Conservation (phyloP, 2,797 vertebrate genomes). For the Enteromius trimaculatus region DNA sequence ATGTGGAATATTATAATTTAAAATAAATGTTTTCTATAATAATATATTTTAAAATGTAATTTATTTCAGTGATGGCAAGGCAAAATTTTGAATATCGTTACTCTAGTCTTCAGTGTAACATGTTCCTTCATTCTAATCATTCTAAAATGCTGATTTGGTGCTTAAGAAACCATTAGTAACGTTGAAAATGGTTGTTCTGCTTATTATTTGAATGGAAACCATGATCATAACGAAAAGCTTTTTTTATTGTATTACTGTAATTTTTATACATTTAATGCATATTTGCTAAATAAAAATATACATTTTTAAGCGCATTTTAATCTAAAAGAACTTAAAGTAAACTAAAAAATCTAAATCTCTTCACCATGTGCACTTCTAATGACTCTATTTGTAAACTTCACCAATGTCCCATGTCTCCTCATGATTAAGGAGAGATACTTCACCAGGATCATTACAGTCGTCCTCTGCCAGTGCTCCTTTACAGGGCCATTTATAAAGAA, state of each 20-base stretch:
- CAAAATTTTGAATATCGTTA: too few species aligned
- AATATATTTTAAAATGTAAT: too few species aligned
- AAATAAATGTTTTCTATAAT: too few species aligned
- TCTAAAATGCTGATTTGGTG: too few species aligned
- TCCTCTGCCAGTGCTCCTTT: constrained; percentile 22
- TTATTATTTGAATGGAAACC: neutral
- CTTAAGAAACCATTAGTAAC: too few species aligned
- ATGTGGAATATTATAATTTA: too few species aligned
- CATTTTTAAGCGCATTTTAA: neutral
- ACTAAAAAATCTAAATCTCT: constrained; percentile 49
- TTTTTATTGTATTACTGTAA: neutral
- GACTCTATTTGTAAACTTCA: constrained; percentile 63
- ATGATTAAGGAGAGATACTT: constrained; percentile 39
- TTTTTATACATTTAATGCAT: neutral
- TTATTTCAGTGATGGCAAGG: too few species aligned
- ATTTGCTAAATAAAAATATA: neutral
- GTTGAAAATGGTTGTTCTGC: neutral
- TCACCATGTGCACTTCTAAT: constrained; percentile 61
- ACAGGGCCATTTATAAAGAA: constrained; percentile 53
- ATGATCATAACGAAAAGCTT: neutral
- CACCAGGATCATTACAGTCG: constrained; percentile 44
- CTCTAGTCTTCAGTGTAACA: too few species aligned
- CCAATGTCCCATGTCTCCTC: constrained; percentile 54
- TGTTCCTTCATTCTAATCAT: too few species aligned
- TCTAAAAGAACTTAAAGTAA: neutral